Conservation (phyloP, 2,113 vertebrate species). For the Otis tarda region DNA sequence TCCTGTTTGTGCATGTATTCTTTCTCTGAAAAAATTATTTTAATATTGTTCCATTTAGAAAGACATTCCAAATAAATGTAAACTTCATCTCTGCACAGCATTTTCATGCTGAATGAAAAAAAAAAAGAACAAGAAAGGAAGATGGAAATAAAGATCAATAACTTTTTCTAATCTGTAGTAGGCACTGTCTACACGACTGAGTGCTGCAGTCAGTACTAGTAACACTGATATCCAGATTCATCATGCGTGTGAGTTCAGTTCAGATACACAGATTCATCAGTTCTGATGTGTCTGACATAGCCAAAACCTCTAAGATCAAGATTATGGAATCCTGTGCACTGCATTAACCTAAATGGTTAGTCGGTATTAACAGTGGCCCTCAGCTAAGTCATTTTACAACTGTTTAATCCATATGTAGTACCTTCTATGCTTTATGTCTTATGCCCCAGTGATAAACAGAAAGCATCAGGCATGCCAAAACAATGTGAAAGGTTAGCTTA, state of each 20-base stretch:
- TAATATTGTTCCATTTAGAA: not conserved
- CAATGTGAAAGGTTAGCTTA: not conserved
- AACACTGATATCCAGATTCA: not conserved
- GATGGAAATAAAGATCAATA: not conserved
- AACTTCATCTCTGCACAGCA: not conserved
- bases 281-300: not conserved
- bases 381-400: not conserved
- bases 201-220: not conserved
- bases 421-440: not conserved
- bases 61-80: not conserved
- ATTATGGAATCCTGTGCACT: not conserved
- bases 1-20: not conserved
- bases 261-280: not conserved
- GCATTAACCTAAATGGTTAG: not conserved
- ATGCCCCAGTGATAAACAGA: not conserved
- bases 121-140: not conserved
- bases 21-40: slow-evolving; percentile 12
- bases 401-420: not conserved
- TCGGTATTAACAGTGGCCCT: not conserved
- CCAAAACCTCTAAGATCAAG: not conserved
- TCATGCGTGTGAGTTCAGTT: not conserved
- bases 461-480: not conserved
- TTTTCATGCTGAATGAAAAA: not conserved
- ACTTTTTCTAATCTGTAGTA: not conserved
- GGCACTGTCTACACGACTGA: not conserved